Percentiles rank a stretch among this genome's conserved stretches.
phyloP scores from a whole-genome alignment of 2,888 invertebrate genomes.

The Xylota sylvarum region DNA sequence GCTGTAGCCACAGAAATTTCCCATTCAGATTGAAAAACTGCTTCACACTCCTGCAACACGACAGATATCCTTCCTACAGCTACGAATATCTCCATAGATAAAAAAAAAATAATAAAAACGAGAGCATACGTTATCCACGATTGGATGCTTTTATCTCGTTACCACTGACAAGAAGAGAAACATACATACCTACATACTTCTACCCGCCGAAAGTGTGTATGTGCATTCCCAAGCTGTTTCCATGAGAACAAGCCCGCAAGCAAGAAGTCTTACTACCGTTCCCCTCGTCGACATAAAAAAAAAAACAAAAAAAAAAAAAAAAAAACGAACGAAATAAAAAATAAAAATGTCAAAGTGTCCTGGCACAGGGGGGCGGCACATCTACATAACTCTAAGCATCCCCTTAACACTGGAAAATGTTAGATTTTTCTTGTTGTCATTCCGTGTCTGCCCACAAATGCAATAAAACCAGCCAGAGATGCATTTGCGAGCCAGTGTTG shows the following conservation, averaged over 20 bases:
- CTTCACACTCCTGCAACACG: slow-evolving; percentile 5
- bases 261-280: slow-evolving; percentile 43
- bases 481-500: slow-evolving; percentile 45
- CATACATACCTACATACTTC: slow-evolving; percentile 24
- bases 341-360: slow-evolving; percentile 65
- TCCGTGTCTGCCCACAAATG: slow-evolving; percentile 53
- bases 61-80: slow-evolving; percentile 27
- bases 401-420: slow-evolving; percentile 39
- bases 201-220: slow-evolving; percentile 29
- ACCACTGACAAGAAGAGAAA: slow-evolving; percentile 62
- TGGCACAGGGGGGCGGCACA: slow-evolving; percentile 30
- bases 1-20: slow-evolving; percentile 58
- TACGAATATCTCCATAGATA: slow-evolving; percentile 28
- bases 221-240: slow-evolving; percentile 62
- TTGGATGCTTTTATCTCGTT: slow-evolving; percentile 76
- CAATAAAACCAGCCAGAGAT: slow-evolving; percentile 65
- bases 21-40: slow-evolving; percentile 59
- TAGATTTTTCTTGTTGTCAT: slow-evolving; percentile 44
- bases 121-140: slow-evolving; percentile 69
- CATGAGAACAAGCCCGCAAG: slow-evolving; percentile 49
- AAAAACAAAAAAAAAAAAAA: slow-evolving; percentile 20
- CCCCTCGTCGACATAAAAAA: slow-evolving; percentile 11
- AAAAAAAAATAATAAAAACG: slow-evolving; percentile 44
- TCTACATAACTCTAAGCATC: slow-evolving; percentile 15
- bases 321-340: neutral